Evolutionary conservation across 2,113 vertebrate genomes (phyloP).

Genomic region (Natator depressus): DNA sequence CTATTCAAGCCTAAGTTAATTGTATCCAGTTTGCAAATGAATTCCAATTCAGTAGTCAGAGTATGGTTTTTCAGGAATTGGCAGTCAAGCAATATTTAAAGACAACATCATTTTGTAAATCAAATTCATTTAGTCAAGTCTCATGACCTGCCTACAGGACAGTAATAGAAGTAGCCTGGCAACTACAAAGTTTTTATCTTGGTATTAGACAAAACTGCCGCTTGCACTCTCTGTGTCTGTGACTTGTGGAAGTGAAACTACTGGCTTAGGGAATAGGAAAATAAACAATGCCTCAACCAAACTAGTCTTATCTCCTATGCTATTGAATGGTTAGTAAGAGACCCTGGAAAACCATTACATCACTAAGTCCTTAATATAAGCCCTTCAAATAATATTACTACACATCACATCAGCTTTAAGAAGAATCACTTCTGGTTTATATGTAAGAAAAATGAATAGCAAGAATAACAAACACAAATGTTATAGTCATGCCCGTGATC

Average conservation of each 20-base stretch:
- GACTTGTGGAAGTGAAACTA: too few relatives aligned
- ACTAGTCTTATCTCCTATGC: not conserved
- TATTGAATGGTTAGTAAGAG: not conserved
- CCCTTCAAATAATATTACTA: not conserved
- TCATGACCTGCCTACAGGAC: not conserved
- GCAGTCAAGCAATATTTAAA: not conserved
- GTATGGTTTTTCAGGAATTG: not conserved
- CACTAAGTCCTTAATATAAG: not conserved
- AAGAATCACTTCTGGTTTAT: rapidly evolving
- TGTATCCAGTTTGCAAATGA: too few relatives aligned
- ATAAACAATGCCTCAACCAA: not conserved
- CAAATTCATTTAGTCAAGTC: not conserved
- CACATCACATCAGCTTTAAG: rapidly evolving
- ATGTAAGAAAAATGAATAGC: not conserved
- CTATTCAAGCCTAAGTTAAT: too few relatives aligned
- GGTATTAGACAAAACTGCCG: not conserved
- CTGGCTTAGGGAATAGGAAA: not conserved
- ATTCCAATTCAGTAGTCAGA: not conserved
- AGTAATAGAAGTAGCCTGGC: not conserved
- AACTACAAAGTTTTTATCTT: not conserved
- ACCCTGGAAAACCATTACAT: not conserved
- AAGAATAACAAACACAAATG: not conserved
- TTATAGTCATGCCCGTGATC: not conserved
- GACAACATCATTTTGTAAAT: not conserved
- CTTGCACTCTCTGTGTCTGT: not conserved